Conservation (phyloP, 2,888 invertebrate genomes). For the Machimus rusticus region DNA sequence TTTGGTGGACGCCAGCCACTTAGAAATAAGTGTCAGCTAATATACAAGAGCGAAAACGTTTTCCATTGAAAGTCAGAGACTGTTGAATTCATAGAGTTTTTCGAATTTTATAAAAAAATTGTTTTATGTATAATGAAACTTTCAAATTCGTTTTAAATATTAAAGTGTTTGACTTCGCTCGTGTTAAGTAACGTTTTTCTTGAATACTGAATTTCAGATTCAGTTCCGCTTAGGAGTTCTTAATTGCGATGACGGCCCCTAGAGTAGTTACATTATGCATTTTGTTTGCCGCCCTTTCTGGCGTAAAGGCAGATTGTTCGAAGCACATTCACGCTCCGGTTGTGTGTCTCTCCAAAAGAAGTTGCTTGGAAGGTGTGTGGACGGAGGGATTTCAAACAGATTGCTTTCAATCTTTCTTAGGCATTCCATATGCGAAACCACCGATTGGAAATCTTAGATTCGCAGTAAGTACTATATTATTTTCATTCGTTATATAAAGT, state of each 20-base stretch:
- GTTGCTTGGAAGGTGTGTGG: slow-evolving; percentile 54
- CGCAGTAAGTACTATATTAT: slow-evolving; percentile 52
- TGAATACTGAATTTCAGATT: background rate
- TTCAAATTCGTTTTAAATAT: background rate
- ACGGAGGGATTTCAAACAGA: slow-evolving; percentile 54
- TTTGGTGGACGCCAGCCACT: background rate
- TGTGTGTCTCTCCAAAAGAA: slow-evolving; percentile 53
- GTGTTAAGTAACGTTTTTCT: background rate
- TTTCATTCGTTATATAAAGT: too few species aligned
- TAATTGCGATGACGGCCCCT: background rate
- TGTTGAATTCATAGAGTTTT: background rate
- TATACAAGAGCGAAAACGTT: background rate
- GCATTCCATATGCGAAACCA: slow-evolving; percentile 59
- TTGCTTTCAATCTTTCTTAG: slow-evolving; percentile 58
- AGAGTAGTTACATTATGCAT: background rate
- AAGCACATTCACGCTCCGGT: slow-evolving; percentile 43
- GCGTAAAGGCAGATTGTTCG: background rate
- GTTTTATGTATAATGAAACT: background rate
- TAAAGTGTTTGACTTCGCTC: background rate
- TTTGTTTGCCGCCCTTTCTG: background rate
- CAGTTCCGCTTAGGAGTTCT: background rate
- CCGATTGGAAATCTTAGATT: slow-evolving; percentile 57
- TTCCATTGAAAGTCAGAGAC: background rate
- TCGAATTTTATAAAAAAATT: background rate
- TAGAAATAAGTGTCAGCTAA: background rate